Base-by-base conservation (phyloP, 2,888 invertebrate species). In the Gortyna flavago region DNA sequence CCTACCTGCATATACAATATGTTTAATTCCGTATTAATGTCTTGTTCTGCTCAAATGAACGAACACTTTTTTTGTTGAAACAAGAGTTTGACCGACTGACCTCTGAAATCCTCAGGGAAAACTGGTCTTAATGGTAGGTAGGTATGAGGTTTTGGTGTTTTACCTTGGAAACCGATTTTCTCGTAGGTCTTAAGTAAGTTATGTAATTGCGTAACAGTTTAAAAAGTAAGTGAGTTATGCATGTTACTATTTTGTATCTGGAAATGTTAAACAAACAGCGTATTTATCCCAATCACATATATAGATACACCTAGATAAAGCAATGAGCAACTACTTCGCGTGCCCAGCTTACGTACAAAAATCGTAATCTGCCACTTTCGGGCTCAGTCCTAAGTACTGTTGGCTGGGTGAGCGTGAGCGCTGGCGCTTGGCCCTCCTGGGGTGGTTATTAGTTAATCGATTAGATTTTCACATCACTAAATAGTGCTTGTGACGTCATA, bases 61-160 rank as follows among this genome's bases (percentile, higher is more conserved):
- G 25, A 82, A 61, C 54, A 48, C 13, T 25, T 32, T 57, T 35
- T 51, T 32, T 1, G n/a, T 48, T 41, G 1, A n/a, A 77, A 32
- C 7, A 32, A n/a, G 11, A 41, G n/a, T 64, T 74, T 81, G 80
- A 80, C 82, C 85, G 71, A 84, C 62, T 84, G 71, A 80, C 85
- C 85, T 74, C 80, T 64, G 51, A 71, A 66, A 5, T 9, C 73
- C 32, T 62, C 0, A 38, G 73, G 85, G 85, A 73, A 59, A 54
- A 64, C 44, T 3, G 57, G 41, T 48, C 57, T 35, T 83, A 64
- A 65, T 69, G 29, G 38, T 51, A 25, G 29, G 29, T 29, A 18
- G 9, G 16, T 48, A n/a, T 48, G 44, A 29, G 25, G 54, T 6
- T 38, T n/a, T 16, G 18, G 11, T 0, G 35, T 16, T 68, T 54